Evolutionary conservation across 2,797 vertebrate genomes (phyloP), one percentile per base, ranked within the genome.

Genomic region (Sylvilagus floridanus): DNA sequence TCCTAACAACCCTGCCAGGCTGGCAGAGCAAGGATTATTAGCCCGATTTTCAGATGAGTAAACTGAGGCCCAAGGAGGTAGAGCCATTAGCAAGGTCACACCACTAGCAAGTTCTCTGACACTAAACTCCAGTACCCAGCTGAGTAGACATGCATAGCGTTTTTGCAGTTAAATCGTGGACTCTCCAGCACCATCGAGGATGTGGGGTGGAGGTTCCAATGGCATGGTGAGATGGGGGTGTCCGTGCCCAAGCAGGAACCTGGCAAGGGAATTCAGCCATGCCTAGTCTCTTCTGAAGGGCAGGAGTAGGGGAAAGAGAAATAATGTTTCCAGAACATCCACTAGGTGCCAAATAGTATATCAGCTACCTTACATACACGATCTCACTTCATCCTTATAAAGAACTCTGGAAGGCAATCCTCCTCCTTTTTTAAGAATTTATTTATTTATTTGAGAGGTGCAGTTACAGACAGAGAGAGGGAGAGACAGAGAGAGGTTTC

Each of bases 21-120:
- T 1, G 3, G 69, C 60, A 88, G 88, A 92, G 54, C 88, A 85
- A 35, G 62, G 19, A 68, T 88, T 92, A 94, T 96, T 94, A 92
- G 35, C 50, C 26, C n/a, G 83, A 28, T 79, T 90, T 93, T 89
- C 90, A 66, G 32, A 91, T 90, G 37, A 88, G 60, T 50, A 97
- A 94, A 95, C 75, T 71, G 90, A 97, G 95, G 65, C 52, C 73
- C 30, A 78, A 28, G 93, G 88, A 95, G 69, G 47, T 35, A 90
- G 91, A 88, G 65, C 81, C 83, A 73, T 89, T 68, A 84, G 63
- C 68, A 75, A 77, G 22, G 52, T 83, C 82, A 93, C 21, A 84
- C 37, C 0, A 5, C 26, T 65, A 92, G n/a, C 32, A 73, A 76
- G 13, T 86, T 32, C 6, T 92, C 71, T 54, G 26, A 72, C 22